Base-by-base conservation (phyloP, 1,140 invertebrate genomes). In the Ips typographus region DNA sequence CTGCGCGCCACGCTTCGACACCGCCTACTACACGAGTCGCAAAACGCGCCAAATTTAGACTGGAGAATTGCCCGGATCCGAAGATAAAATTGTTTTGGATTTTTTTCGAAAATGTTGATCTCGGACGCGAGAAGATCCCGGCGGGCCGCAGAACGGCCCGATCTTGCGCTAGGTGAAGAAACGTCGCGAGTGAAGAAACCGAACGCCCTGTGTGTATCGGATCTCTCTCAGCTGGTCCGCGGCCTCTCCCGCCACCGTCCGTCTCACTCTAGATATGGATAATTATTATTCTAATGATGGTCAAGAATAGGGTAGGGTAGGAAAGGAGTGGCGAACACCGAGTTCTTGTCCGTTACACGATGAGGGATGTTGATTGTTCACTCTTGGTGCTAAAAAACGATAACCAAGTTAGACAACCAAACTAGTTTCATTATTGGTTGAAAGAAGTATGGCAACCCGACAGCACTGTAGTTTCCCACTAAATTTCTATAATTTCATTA, bases 211-310 rank as follows among this genome's bases (percentile, higher is more conserved):
- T 70, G 42, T 64, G 22, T 22, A 22, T 22, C 22, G 22, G 22
- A 22, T 70, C 60, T 61, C 53, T 70, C 68, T 70, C 68, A 70
- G 68, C 68, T 64, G 68, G 60, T 68, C 44, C 58, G 55, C 51
- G 57, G 47, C 63, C 67, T 64, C 68, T 70, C 68, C 68, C 61
- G 68, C 68, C 68, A 70, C 63, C 68, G 61, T 64, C 44, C 61
- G 65, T 52, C 8, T 53, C 55, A 70, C 60, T 70, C 61, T 64
- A 70, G 60, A 70, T 64, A 51, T 53, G 42, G 64, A 70, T 68
- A 68, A 68, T 65, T 49, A 65, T 71, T 71, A 66, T 71, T 71
- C 69, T 71, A 71, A 71, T 66, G 69, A 71, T 71, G 69, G 69
- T 71, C 69, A 71, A 65, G 62, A 52, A 36, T 4, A 4, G 6